phyloP scores from a whole-genome alignment of 1,140 invertebrate genomes.

The Drosophila biarmipes region DNA sequence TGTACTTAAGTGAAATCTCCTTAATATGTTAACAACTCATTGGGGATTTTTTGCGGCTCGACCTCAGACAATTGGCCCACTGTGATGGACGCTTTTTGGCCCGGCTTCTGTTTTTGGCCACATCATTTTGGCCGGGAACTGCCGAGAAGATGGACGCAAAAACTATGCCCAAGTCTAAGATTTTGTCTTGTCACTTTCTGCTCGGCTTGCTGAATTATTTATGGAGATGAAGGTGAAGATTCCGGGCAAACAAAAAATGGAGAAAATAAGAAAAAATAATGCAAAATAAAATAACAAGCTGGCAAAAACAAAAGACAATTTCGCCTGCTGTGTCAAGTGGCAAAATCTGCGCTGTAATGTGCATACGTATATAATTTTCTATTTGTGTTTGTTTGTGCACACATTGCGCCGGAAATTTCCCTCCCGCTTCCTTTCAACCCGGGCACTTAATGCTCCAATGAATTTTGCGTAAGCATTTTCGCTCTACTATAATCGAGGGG shows the following conservation, averaged over 20 bases:
- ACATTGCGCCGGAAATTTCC: conserved; percentile 28
- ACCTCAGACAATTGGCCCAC: conserved; percentile 11
- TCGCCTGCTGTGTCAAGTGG: conserved; percentile 57
- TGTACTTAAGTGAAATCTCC: conserved; percentile 73
- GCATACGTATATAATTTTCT: conserved; percentile 78
- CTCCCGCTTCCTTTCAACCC: conserved; percentile 8
- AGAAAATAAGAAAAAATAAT: not conserved
- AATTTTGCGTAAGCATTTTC: conserved; percentile 60
- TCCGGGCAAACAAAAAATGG: not conserved
- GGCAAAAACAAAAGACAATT: conserved; percentile 21
- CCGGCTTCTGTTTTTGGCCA: conserved; percentile 4
- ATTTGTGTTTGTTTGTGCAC: conserved; percentile 30
- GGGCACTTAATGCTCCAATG: conserved; percentile 70
- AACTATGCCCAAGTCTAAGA: conserved; percentile 31
- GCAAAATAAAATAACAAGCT: not conserved
- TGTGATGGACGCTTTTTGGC: conserved; percentile 10
- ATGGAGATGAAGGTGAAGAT: conserved; percentile 37
- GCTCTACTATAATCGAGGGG: conserved; percentile 15
- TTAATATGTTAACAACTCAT: conserved; percentile 80
- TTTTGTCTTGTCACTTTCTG: conserved; percentile 45
- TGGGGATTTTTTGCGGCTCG: conserved; percentile 28
- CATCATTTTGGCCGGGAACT: conserved; percentile 6
- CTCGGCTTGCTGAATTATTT: conserved; percentile 43
- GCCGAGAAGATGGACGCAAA: conserved; percentile 5
- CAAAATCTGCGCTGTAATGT: conserved; percentile 78